Evolutionary conservation across 1,140 invertebrate genomes (phyloP), one percentile per base, ranked within the genome.

Genomic region (Protaetia brevitarsis): DNA sequence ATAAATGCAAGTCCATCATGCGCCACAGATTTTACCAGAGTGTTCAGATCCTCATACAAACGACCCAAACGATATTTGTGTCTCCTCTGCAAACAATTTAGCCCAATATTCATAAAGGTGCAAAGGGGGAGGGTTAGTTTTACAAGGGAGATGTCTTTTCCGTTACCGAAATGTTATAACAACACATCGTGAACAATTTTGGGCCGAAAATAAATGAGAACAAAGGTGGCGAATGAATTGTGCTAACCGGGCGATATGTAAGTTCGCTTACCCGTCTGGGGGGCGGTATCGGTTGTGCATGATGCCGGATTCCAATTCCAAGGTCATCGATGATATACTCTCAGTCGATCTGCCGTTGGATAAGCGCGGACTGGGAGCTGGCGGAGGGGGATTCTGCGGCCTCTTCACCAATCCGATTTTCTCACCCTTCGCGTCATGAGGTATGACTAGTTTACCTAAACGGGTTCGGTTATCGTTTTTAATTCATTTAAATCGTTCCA

Each of bases 311-410:
- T 82, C 80, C 7, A 79, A 70, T 65, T 82, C 82, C 5, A 84
- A 87, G 28, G 83, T 82, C 78, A 89, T 82, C 3, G 88, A 89
- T 63, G 84, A 87, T 19, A 91, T 82, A 71, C 87, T 90, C 72
- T 91, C 89, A 68, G 84, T 88, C 41, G 88, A 90, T 66, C 88
- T 83, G 0, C 89, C 89, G 74, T 91, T 90, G 28, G 86, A 87
- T 19, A 90, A 80, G 68, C 85, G 82, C 11, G 79, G 73, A 21
- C 84, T 82, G 34, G 88, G 88, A 11, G 88, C 86, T 6, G 89
- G 88, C n/a, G 89, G 89, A 1, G 89, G 89, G 16, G 85, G 89
- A 79, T 86, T 88, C 66, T 84, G 82, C 13, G 89, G 89, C 71
- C 89, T 82, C 72, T 87, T 84, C 13, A 89, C 72, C 3, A 82